Base-by-base conservation (phyloP, 30 jellyfish, hydroid and myxozoan species). In the Chironex yamaguchii region DNA sequence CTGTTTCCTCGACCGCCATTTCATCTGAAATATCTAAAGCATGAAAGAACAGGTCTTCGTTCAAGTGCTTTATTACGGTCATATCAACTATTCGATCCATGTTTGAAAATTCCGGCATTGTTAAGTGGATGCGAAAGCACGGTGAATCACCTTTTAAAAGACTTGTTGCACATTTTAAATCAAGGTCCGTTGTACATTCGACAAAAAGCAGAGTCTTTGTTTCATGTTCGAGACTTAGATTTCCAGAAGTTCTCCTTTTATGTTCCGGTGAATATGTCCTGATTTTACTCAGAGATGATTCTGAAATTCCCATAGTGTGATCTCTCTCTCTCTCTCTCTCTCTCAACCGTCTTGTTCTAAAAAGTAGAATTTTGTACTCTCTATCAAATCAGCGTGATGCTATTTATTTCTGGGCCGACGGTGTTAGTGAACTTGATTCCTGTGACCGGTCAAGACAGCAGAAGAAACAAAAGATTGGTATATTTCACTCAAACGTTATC, bases 81-180 rank as follows among this genome's bases (percentile, higher is more conserved):
- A 67, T 84, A 84, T 84, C 88, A 4, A 79, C 94, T n/a, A 84
- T 35, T n/a, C 36, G 29, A 66, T 70, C 36, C 14, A 84, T 75
- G 50, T 84, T 23, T 28, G 52, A 72, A 29, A 48, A 84, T 12
- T 84, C 88, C 29, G 71, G 81, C 27, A 85, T 84, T 14, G 94
- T 58, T 17, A 80, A 87, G 49, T 84, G 94, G 29, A 84, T 67
- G 23, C 94, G 77, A 42, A 42, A 42, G 9, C 9, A 42, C 17
- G 58, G 58, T 9, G 9, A 6, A 42, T 9, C 9, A 42, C 58
- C 17, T 17, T 42, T 42, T 42, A 42, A 17, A 6, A 42, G 17
- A 9, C 58, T 17, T 6, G 58, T 42, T 42, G 58, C 58, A 42
- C 17, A 42, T 42, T 42, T 42, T 9, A 42, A 42, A 42, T 42